Base-by-base conservation (phyloP, 2,113 vertebrate genomes). In the Rutilus rutilus region DNA sequence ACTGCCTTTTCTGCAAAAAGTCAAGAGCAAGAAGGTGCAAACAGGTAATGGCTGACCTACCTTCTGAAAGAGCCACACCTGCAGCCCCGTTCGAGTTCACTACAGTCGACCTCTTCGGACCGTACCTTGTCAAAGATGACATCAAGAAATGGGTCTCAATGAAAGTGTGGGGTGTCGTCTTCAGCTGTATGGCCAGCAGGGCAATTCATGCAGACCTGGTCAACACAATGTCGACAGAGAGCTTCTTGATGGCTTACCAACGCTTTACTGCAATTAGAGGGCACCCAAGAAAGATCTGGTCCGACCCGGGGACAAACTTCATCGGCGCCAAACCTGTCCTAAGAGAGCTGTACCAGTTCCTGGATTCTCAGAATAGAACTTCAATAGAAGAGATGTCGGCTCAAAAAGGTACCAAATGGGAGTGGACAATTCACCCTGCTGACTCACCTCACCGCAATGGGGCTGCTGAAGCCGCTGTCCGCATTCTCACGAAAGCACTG, bases 371-470 rank as follows among this genome's bases (percentile, higher is more conserved):
- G 30, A n/a, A 85, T 7, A 88, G 25, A 45, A 36, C 17, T 39
- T 14, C 45, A 1, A 8, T 86, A 5, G 54, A 80, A 36, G 60
- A 85, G 6, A 19, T 65, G 5, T 75, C 76, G 2, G 21, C 52
- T 7, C 82, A 74, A 33, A 47, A 89, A 47, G 78, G 84, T 9
- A 90, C 54, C 10, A 45, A 82, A 21, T 85, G 82, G 84, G 19
- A 5, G 2, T 91, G 87, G 84, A 85, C 83, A 8, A 77, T 89
- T 17, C 86, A 86, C 12, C 86, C 86, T 0, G 86, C 89, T 0
- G 85, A 91, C 30, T 90, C 82, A 9, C 89, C 88, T 4, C 88
- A 91, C 15, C 27, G 78, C 4, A 91, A 90, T 62, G 80, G 89
- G 17, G 87, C 87, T 10, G 88, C 89, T n/a, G 85, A 91, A 57